Evolutionary conservation across 2,888 invertebrate species (phyloP).

Genomic region (Drosophila prostipennis): DNA sequence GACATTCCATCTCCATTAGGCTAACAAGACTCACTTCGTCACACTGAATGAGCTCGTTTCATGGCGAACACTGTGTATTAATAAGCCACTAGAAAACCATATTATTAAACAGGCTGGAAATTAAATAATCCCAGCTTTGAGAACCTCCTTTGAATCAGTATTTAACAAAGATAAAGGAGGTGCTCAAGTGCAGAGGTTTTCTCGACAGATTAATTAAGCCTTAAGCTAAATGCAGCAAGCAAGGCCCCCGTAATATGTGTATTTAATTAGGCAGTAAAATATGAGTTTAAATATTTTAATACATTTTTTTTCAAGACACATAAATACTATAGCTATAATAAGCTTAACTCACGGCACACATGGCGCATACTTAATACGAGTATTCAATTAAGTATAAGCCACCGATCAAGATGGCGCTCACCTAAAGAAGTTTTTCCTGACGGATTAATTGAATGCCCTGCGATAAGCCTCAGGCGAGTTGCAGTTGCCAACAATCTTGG

Average conservation of each 20-base stretch:
- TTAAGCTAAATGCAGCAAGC: too few relatives aligned
- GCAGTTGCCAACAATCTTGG: constrained; percentile 21
- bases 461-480: constrained; percentile 19
- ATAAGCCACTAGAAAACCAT: background rate
- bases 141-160: background rate
- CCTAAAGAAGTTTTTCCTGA: constrained; percentile 17
- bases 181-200: background rate
- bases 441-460: constrained; percentile 21
- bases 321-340: background rate
- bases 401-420: constrained; percentile 16
- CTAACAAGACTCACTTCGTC: constrained; percentile 6
- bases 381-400: constrained; percentile 7
- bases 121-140: background rate
- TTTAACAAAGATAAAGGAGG: background rate
- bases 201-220: too few relatives aligned
- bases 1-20: constrained; percentile 36
- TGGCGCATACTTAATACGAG: constrained; percentile 12
- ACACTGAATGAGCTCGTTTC: background rate
- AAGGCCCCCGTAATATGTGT: too few relatives aligned
- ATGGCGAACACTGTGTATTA: background rate
- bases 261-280: too few relatives aligned
- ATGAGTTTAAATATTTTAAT: too few relatives aligned
- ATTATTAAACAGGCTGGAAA: background rate
- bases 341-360: background rate
- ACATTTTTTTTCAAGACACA: too few relatives aligned